Evolutionary conservation across 2,888 invertebrate species (phyloP).

Genomic region (Anthophora plumipes): DNA sequence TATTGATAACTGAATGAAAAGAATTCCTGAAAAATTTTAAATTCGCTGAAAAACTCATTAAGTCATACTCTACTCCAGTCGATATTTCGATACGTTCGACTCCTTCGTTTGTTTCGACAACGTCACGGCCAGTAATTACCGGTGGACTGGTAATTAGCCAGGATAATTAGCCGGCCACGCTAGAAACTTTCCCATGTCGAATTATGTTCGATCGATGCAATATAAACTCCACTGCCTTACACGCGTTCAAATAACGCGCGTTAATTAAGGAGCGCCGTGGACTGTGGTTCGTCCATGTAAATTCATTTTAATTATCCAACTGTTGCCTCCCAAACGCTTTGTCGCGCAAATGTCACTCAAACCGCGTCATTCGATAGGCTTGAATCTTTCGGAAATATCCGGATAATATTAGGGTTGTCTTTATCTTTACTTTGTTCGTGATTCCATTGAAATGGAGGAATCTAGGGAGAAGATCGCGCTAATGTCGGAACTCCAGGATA

Average conservation of each 20-base stretch:
- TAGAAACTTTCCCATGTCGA: background rate
- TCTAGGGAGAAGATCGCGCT: constrained; percentile 22
- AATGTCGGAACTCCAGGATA: constrained; percentile 59
- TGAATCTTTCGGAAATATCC: constrained; percentile 4
- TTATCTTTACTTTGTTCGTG: constrained; percentile 45
- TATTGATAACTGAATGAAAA: too few relatives aligned
- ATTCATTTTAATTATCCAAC: constrained; percentile 49
- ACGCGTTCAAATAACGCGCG: constrained; percentile 15
- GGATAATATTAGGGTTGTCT: constrained; percentile 44
- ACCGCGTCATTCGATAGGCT: background rate
- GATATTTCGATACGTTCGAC: background rate
- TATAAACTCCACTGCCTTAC: background rate
- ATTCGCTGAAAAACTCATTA: background rate
- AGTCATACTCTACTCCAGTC: too few relatives aligned
- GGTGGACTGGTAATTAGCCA: background rate
- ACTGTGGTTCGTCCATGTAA: constrained; percentile 5
- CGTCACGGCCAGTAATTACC: constrained; percentile 13
- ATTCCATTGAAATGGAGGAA: constrained; percentile 22
- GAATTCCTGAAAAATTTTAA: background rate
- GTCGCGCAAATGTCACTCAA: constrained; percentile 30
- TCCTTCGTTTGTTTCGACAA: background rate
- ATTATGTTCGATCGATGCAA: background rate
- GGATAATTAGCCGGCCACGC: constrained; percentile 3
- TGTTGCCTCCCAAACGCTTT: constrained; percentile 6
- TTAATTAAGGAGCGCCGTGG: constrained; percentile 31